Evolutionary conservation across 2,888 invertebrate species (phyloP), one percentile per base, ranked within the genome.

Genomic region (Neelides folsomi): DNA sequence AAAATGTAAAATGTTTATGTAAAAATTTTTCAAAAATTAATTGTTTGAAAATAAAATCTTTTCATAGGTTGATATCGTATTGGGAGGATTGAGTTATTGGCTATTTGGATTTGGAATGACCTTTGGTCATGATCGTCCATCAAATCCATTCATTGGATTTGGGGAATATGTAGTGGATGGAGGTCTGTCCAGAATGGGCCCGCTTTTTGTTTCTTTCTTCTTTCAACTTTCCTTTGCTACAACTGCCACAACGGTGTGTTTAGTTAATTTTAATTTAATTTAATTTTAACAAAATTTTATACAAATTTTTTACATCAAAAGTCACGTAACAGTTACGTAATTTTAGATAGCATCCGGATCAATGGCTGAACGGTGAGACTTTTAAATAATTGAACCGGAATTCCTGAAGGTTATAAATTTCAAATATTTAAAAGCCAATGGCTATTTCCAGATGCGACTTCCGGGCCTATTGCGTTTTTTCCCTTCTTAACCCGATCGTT

Each of bases 201-300:
- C 82, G 0, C 79, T 83, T 46, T 87, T 86, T 68, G 83, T 89
- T 0, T 85, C 87, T 0, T 92, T 90, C 69, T 72, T 92, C 47
- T 92, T 92, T 71, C 90, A 92, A 69, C 72, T 89, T 61, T 87
- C 87, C 0, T 90, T 90, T 63, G 87, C 89, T 0, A 89, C 90
- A 0, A 86, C 86, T 0, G 82, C 90, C 0, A 90, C 90, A 0
- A 90, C 89, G 7, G 27, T 27, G 7, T 27, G 27, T n/a, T n/a
- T n/a, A 0, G 89, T 68, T 15, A 13, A 27, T 13, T n/a, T n/a
- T n/a, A n/a, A n/a, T n/a, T n/a, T n/a, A n/a, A n/a, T n/a, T n/a
- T n/a, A n/a, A n/a, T n/a, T n/a, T n/a, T n/a, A n/a, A n/a, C n/a
- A n/a, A n/a, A n/a, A n/a, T n/a, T n/a, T n/a, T n/a, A n/a, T n/a